Percentiles rank a stretch among this genome's conserved stretches.
These are phyloP conservation scores for Heterohyrax brucei DNA, from an alignment of 2,797 vertebrate genomes.

Conservation along the genomic window DNA sequence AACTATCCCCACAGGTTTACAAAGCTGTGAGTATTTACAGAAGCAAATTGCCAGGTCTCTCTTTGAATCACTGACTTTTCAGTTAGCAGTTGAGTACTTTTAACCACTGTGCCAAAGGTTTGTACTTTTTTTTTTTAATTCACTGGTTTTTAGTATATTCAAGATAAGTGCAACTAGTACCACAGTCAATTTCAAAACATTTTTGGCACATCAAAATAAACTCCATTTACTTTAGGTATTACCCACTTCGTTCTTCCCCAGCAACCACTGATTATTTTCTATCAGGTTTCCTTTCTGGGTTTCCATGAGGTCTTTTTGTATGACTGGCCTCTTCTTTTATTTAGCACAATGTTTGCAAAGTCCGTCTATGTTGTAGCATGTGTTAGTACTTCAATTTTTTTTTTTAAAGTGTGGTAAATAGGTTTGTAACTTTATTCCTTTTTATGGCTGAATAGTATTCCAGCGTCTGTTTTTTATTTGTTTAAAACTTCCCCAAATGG, in stretches of 20 bases:
- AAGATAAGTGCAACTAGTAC: background rate
- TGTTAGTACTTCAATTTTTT: too few species aligned
- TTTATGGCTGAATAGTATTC: too few species aligned
- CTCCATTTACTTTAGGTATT: background rate
- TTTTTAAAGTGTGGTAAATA: too few species aligned
- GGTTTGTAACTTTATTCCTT: too few species aligned
- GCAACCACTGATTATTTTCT: background rate
- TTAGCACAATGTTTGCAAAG: background rate
- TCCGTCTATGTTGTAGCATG: background rate
- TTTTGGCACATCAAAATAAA: background rate
- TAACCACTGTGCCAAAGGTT: too few species aligned
- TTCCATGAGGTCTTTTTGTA: background rate
- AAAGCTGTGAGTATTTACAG: too few species aligned
- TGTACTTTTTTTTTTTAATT: too few species aligned
- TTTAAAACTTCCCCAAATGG: background rate
- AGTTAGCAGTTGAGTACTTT: too few species aligned
- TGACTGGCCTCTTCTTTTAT: background rate
- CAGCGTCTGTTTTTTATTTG: background rate
- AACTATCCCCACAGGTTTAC: too few species aligned
- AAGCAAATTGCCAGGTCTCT: too few species aligned
- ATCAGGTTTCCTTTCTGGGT: background rate
- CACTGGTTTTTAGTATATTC: background rate
- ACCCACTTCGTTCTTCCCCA: background rate
- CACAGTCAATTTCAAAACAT: background rate
- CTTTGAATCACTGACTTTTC: too few species aligned